Evolutionary conservation across 1,140 invertebrate genomes (phyloP).

Genomic region (Armadillidium nasatum): DNA sequence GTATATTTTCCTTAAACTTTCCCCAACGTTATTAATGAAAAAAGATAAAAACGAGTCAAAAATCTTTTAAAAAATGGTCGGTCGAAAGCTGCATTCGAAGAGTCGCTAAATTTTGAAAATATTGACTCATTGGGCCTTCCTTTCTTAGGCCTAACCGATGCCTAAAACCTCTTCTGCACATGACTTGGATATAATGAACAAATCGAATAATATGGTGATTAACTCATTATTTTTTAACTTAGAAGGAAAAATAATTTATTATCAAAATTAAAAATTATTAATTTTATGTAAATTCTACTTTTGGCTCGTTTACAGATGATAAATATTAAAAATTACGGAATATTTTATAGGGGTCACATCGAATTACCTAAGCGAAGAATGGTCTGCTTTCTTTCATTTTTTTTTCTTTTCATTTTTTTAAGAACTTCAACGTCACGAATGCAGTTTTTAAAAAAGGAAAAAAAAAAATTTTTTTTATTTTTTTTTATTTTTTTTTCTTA

Average conservation of each 20-base stretch:
- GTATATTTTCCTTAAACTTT: too few relatives aligned
- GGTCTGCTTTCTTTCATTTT: neutral
- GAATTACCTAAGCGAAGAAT: neutral
- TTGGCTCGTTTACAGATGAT: too few relatives aligned
- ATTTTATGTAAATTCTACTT: too few relatives aligned
- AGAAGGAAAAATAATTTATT: too few relatives aligned
- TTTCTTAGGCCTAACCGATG: neutral
- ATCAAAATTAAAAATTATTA: too few relatives aligned
- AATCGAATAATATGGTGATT: too few relatives aligned
- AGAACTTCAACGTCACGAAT: neutral
- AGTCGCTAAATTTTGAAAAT: neutral
- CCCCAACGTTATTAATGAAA: too few relatives aligned
- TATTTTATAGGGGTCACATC: too few relatives aligned
- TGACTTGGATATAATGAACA: slow-evolving; percentile 1
- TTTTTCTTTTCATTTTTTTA: slow-evolving; percentile 4
- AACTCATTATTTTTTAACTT: too few relatives aligned
- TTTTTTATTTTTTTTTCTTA: neutral
- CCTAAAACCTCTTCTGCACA: neutral
- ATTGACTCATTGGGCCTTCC: slow-evolving; percentile 9
- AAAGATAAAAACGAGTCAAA: neutral
- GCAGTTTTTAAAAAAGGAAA: neutral
- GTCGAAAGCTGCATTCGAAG: neutral
- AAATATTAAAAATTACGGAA: too few relatives aligned
- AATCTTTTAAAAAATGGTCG: neutral
- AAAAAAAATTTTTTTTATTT: too few relatives aligned